Base-by-base conservation (phyloP, 53 echinoderm and acorn worm genomes). In the Holothuria leucospilota region DNA sequence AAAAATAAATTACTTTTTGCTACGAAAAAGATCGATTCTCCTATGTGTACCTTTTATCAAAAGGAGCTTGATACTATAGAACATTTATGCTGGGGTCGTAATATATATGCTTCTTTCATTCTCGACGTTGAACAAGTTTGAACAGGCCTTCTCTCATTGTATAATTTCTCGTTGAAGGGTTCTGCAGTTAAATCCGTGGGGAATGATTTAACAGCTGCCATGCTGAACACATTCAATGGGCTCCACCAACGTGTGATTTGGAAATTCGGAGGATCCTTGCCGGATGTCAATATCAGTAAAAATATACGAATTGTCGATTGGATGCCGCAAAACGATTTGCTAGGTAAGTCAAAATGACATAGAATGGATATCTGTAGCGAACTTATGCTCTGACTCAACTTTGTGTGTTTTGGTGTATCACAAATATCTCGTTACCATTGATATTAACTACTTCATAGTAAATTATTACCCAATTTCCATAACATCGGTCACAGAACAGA, bases 211-310 rank as follows among this genome's bases (percentile, higher is more conserved):
- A 72, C 86, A 53, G 88, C 82, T 40, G 46, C 86, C 11, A 71
- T 95, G 66, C 89, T 93, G 12, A 29, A 73, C 0, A 89, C 89
- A 16, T 89, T 95, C 62, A 89, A 87, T 63, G 85, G 87, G 25
- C 87, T 95, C 24, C 90, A 89, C n/a, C 95, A 95, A 73, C 61
- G 93, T 42, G 93, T 95, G 51, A 77, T 95, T 2, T 95, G 95
- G 95, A 89, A 89, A 63, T 93, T 84, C 68, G 92, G 90, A 26
- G 95, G 95, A 21, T 68, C 84, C 20, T 82, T 86, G 10, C 95
- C 95, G 10, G 42, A 77, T 14, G 72, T 61, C 27, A 20, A 52
- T n/a, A 59, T 78, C 58, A 93, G 89, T 16, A 82, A 91, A 59
- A 93, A 95, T 89, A 93, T 93, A 46, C 85, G 85, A 8, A 75